Percentiles rank a stretch among this genome's conserved stretches.
These are phyloP conservation scores for Microctonus brassicae DNA, from an alignment of 2,888 invertebrate genomes.

Conservation along the genomic window DNA sequence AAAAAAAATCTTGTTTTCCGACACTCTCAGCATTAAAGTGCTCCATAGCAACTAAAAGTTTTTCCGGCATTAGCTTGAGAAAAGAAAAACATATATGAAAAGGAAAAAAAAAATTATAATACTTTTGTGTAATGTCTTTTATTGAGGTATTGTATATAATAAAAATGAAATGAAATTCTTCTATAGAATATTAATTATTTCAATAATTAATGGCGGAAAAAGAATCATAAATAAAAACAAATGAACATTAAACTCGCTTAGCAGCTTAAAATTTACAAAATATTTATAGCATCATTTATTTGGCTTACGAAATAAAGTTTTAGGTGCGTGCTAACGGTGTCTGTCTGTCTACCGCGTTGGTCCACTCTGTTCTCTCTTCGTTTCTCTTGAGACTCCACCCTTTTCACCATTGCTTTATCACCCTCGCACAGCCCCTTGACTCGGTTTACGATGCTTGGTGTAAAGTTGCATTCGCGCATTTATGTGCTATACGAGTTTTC, in stretches of 20 bases:
- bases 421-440: constrained; percentile 35
- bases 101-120: neutral
- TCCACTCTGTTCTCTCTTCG: neutral
- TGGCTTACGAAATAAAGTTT: constrained; percentile 54
- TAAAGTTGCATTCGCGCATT: constrained; percentile 50
- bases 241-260: constrained; percentile 7
- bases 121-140: neutral
- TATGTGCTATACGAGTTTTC: constrained; percentile 56
- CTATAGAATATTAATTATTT: neutral
- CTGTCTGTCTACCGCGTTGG: constrained; percentile 19
- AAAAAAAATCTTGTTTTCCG: neutral
- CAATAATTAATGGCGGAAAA: neutral
- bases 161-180: neutral
- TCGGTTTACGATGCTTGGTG: constrained; percentile 37
- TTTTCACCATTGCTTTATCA: constrained; percentile 30
- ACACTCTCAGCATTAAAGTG: constrained; percentile 25
- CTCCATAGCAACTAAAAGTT: constrained; percentile 21
- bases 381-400: constrained; percentile 19
- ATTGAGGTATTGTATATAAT: neutral
- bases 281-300: constrained; percentile 59
- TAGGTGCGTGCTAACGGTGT: constrained; percentile 34
- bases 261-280: constrained; percentile 51
- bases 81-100: neutral
- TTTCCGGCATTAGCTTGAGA: constrained; percentile 4
- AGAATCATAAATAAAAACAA: neutral